These are phyloP conservation scores for Mormyrus lacerda DNA, from an alignment of 2,113 vertebrate genomes.

Conservation along the genomic window DNA sequence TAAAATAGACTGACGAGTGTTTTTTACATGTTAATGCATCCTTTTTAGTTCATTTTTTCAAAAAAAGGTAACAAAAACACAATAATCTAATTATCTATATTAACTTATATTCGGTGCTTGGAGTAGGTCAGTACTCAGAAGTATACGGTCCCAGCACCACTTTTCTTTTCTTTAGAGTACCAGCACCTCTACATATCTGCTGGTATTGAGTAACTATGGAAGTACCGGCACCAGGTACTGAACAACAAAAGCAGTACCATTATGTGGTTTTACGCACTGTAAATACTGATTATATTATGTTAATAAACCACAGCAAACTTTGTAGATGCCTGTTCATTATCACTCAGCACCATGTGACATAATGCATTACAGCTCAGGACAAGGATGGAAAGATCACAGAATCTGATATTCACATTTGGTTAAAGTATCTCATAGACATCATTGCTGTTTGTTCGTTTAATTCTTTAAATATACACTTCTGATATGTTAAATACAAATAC, in stretches of 20 bases:
- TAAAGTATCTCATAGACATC: neutral
- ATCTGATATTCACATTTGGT: neutral
- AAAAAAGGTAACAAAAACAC: too few species aligned
- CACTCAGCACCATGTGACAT: neutral
- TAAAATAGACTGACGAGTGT: neutral
- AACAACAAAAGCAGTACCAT: too few species aligned
- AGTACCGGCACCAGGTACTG: neutral
- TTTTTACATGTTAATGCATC: neutral
- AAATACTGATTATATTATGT: neutral
- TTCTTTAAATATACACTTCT: too few species aligned
- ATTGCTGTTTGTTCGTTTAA: neutral
- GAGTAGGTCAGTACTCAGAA: too few species aligned
- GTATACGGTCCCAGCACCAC: neutral
- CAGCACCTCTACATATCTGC: neutral
- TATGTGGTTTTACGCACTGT: too few species aligned
- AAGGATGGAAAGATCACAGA: neutral
- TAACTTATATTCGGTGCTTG: too few species aligned
- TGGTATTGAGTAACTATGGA: neutral
- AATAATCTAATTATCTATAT: too few species aligned
- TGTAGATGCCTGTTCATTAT: neutral
- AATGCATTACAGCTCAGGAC: neutral
- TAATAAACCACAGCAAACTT: neutral
- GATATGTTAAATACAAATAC: too few species aligned
- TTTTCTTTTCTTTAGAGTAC: neutral
- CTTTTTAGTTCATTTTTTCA: neutral